A percentile compares a stretch with the other conserved stretches of the same genome.
Evolutionary conservation across 1,140 invertebrate species (phyloP).

Genomic region (Oscheius sp.): DNA sequence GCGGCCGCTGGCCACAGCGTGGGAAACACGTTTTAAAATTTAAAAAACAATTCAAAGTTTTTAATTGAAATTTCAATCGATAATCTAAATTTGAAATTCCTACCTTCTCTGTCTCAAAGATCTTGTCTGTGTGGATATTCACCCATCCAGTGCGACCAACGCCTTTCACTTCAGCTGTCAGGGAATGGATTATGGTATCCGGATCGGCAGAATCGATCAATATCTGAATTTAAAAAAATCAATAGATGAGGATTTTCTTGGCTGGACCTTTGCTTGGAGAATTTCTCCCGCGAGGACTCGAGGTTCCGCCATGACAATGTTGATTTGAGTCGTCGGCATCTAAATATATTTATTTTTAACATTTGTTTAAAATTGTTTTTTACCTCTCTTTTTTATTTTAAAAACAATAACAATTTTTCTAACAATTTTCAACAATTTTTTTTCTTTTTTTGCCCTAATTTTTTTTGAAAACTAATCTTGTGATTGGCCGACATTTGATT

Average conservation of each 20-base stretch:
- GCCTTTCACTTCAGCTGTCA: constrained; percentile 52
- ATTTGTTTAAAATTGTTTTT: too few species aligned
- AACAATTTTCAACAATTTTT: too few species aligned
- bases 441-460: too few species aligned
- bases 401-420: too few species aligned
- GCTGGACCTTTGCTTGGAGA: constrained; percentile 44
- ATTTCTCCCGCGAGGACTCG: constrained; percentile 51
- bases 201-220: constrained; percentile 53
- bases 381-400: too few species aligned
- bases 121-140: constrained; percentile 58
- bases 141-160: constrained; percentile 55
- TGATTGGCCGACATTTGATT: too few species aligned
- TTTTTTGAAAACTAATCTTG: too few species aligned
- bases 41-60: neutral
- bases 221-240: constrained; percentile 30
- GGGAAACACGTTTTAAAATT: too few species aligned
- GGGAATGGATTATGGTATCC: constrained; percentile 48
- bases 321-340: constrained; percentile 55
- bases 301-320: constrained; percentile 48
- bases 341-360: constrained; percentile 32
- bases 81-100: neutral
- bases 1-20: too few species aligned
- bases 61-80: neutral
- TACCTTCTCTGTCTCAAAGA: constrained; percentile 57
- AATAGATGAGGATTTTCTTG: neutral